phyloP scores from a whole-genome alignment of 2,888 invertebrate species.

The Apodemia mormo region DNA sequence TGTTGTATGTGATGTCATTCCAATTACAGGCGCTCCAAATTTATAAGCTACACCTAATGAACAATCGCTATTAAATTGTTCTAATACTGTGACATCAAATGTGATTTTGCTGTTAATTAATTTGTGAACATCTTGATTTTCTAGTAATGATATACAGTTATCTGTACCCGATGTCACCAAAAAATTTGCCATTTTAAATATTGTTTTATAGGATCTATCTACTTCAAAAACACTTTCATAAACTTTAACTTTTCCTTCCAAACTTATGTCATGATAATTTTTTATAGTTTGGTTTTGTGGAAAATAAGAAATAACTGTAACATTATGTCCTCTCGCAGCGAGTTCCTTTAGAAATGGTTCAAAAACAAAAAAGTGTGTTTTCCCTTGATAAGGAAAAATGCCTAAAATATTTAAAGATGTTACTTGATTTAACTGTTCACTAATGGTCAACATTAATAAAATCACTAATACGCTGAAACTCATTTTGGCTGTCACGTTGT shows the following conservation, averaged over 20 bases:
- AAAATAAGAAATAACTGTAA: constrained; percentile 83
- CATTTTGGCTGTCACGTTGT: not conserved
- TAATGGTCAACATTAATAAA: not conserved
- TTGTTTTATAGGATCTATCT: constrained; percentile 27
- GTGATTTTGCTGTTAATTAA: constrained; percentile 45
- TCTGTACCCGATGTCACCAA: constrained; percentile 30
- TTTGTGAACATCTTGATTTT: constrained; percentile 39
- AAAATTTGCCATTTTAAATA: constrained; percentile 28
- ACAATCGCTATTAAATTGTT: constrained; percentile 79
- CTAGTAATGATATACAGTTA: constrained; percentile 38
- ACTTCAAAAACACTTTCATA: constrained; percentile 38
- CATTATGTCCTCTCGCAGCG: constrained; percentile 78
- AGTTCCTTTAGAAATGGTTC: constrained; percentile 76
- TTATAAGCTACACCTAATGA: constrained; percentile 74
- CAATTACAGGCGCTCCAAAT: constrained; percentile 72
- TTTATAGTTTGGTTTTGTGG: constrained; percentile 53
- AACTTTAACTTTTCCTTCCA: constrained; percentile 36
- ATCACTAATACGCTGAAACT: not conserved
- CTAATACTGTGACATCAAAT: constrained; percentile 77
- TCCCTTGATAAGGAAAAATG: constrained; percentile 81
- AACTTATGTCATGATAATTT: constrained; percentile 41
- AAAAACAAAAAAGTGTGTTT: constrained; percentile 84
- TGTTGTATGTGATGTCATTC: constrained; percentile 67
- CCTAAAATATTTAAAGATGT: constrained; percentile 69
- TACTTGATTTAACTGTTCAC: constrained; percentile 11